A percentile compares a stretch with the other conserved stretches of the same genome.
These are phyloP conservation scores for Alectoris magna DNA, from an alignment of 2,797 vertebrate species.

Conservation along the genomic window DNA sequence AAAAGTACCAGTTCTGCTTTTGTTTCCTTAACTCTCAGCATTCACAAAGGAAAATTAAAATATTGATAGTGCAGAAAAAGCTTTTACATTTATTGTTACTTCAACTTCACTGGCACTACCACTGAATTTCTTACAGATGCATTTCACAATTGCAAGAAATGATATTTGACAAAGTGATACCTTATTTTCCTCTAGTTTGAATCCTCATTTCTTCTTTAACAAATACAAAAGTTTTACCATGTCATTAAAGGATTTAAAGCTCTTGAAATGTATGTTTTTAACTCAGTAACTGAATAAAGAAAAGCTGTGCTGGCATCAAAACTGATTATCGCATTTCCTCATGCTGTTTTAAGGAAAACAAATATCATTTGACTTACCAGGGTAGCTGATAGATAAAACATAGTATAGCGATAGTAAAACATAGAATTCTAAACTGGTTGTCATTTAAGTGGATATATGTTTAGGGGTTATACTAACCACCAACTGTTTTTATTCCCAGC, in stretches of 20 bases:
- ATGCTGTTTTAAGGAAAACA: not conserved
- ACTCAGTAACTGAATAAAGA: not conserved
- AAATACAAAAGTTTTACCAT: not conserved
- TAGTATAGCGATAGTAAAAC: not conserved
- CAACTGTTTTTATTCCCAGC: not conserved
- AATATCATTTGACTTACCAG: not conserved
- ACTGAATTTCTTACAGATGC: not conserved
- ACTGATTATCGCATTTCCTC: not conserved
- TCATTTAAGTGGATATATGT: not conserved
- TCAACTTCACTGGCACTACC: not conserved
- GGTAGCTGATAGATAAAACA: not conserved
- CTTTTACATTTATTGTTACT: not conserved
- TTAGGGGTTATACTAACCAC: not conserved
- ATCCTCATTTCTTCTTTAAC: not conserved
- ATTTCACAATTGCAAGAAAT: not conserved
- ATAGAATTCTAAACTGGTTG: not conserved
- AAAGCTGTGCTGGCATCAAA: not conserved
- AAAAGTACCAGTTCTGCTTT: not conserved
- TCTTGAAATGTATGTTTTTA: not conserved
- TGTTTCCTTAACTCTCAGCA: not conserved
- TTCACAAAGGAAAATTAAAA: not conserved
- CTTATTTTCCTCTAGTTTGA: not conserved
- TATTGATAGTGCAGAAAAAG: not conserved
- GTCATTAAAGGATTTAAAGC: not conserved
- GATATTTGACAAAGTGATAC: not conserved